Evolutionary conservation across 2,797 vertebrate species (phyloP).

Genomic region (Synanceia verrucosa): DNA sequence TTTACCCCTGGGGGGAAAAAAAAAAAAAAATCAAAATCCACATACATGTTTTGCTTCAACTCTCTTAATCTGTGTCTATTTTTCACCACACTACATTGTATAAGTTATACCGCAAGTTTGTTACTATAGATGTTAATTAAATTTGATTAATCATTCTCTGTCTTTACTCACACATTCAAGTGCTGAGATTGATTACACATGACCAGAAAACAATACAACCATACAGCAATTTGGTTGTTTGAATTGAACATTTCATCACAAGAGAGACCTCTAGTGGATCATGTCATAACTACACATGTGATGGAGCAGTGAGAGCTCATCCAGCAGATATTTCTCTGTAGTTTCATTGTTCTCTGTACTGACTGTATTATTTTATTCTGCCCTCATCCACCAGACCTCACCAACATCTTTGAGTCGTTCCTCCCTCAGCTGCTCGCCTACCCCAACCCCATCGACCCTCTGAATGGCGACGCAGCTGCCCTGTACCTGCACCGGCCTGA

Average conservation of each 20-base stretch:
- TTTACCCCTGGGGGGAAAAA: not conserved
- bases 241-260: not conserved
- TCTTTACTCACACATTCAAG: not conserved
- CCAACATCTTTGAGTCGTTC: slow-evolving; percentile 98
- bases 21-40: not conserved
- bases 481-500: slow-evolving; percentile 99
- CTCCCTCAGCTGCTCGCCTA: slow-evolving; percentile 98
- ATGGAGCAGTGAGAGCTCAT: not conserved
- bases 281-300: not conserved
- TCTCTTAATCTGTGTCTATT: not conserved
- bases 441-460: slow-evolving; percentile 96
- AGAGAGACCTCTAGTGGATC: slow-evolving; percentile 35
- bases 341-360: slow-evolving; percentile 62
- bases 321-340: not conserved
- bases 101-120: not conserved
- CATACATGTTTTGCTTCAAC: too few species aligned
- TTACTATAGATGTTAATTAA: not conserved
- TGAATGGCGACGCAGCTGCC: slow-evolving; percentile 96
- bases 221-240: not conserved
- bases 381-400: slow-evolving; percentile 85
- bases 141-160: not conserved
- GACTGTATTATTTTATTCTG: slow-evolving; percentile 83
- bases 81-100: not conserved
- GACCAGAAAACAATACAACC: not conserved
- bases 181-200: not conserved